phyloP scores from a whole-genome alignment of 30 jellyfish, hydroid and myxozoan genomes.

The Nemopilema nomurai region DNA sequence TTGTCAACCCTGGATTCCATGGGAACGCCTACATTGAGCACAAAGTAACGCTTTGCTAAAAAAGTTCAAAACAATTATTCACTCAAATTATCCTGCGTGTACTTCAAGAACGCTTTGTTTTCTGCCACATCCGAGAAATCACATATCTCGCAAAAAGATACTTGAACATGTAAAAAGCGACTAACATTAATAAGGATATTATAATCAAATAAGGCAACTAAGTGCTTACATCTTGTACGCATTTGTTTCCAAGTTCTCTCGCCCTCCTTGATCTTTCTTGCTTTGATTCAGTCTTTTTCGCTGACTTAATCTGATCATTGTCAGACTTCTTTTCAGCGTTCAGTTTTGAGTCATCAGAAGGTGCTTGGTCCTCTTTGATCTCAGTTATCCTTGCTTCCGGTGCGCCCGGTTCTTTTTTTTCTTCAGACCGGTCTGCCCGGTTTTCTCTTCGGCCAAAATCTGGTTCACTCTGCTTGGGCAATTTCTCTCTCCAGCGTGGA shows the following conservation, averaged over 20 bases:
- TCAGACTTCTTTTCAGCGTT: not conserved
- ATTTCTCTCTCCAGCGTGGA: slow-evolving; percentile 64
- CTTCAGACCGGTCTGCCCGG: slow-evolving; percentile 4
- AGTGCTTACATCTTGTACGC: slow-evolving; percentile 54
- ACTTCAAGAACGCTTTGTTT: too few relatives aligned
- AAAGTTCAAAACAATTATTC: too few relatives aligned
- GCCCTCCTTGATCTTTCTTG: slow-evolving; percentile 46
- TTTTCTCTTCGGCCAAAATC: not conserved
- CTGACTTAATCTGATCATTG: not conserved
- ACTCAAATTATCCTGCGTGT: too few relatives aligned
- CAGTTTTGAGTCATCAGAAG: not conserved
- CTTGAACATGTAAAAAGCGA: not conserved
- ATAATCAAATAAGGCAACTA: not conserved
- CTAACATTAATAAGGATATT: not conserved
- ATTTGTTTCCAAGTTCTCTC: slow-evolving; percentile 70
- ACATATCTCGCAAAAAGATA: not conserved
- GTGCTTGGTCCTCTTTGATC: not conserved
- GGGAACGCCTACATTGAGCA: too few relatives aligned
- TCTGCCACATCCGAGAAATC: too few relatives aligned
- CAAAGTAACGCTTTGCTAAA: too few relatives aligned
- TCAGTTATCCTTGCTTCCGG: not conserved
- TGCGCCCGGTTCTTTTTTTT: not conserved
- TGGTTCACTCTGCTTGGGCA: slow-evolving; percentile 42
- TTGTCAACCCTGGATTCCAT: too few relatives aligned
- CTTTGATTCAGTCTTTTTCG: slow-evolving; percentile 17